phyloP scores from a whole-genome alignment of 2,797 vertebrate species.

The Linurgus olivaceus region DNA sequence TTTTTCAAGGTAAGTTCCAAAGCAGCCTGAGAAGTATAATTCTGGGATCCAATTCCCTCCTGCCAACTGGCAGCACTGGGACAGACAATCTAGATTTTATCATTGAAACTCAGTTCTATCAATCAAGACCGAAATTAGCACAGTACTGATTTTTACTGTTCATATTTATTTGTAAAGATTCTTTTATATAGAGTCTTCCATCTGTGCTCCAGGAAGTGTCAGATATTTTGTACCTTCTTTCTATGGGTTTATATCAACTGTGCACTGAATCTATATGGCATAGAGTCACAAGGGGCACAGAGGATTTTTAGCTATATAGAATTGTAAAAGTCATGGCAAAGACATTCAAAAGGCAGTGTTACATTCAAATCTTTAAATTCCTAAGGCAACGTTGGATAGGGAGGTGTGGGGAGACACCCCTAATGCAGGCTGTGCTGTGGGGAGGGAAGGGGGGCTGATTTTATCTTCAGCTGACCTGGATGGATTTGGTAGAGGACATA shows the following conservation, averaged over 20 bases:
- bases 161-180: neutral
- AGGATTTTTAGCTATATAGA: neutral
- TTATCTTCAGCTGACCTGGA: constrained; percentile 38
- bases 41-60: neutral
- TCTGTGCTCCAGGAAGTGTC: neutral
- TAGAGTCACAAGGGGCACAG: neutral
- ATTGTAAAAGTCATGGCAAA: neutral
- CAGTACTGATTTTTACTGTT: neutral
- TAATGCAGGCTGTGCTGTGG: neutral
- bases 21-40: neutral
- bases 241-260: neutral
- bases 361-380: neutral
- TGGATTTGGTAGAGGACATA: constrained; percentile 39
- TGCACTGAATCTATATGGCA: neutral
- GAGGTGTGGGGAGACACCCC: neutral
- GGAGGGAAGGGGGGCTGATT: neutral
- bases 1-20: neutral
- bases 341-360: neutral
- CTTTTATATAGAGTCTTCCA: neutral
- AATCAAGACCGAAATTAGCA: neutral
- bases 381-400: neutral
- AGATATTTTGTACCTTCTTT: neutral
- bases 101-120: neutral
- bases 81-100: neutral
- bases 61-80: neutral